Base-by-base conservation (phyloP, 2,797 vertebrate species). In the Cottoperca gobio region DNA sequence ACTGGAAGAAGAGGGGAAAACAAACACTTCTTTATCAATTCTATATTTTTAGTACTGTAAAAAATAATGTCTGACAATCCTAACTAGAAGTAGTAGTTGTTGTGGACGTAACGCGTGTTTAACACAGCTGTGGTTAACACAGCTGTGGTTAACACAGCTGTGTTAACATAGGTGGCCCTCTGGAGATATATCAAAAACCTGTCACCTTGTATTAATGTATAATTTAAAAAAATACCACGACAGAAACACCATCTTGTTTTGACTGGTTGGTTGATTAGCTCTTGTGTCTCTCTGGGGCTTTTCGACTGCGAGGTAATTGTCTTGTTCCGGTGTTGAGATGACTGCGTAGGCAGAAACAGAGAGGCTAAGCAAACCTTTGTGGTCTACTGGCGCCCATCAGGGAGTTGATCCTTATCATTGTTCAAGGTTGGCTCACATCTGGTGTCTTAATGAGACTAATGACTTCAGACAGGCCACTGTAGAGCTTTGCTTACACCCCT, bases 361-460 rank as follows among this genome's bases (percentile, higher is more conserved):
- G 76, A 75, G 72, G 77, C 74, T 78, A 76, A 82, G 69, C 71
- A 86, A 87, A 91, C 72, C 67, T 76, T 86, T 84, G 84, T 70
- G 79, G 86, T 82, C 79, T 28, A 55, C 83, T 76, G 70, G 78
- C 83, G 89, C 88, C 65, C 86, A 86, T 63, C 40, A 59, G 86
- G 81, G 73, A 78, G 66, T 60, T 87, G 89, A 95, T 93, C 76
- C 73, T 93, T 88, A 92, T 93, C 92, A 83, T 79, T 81, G 85
- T 85, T 81, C 84, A 63, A 83, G 86, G 80, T 72, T 88, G 82
- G 46, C 79, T 89, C 78, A 90, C 89, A 92, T 91, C 89, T 92
- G 83, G 80, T 79, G 76, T 85, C 76, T 77, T 91, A 89, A 91
- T 90, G 84, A 91, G 84, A 82, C 79, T 76, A 86, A 86, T 84